Conservation (phyloP, 2,113 vertebrate species). For the Pachyramphus minor region DNA sequence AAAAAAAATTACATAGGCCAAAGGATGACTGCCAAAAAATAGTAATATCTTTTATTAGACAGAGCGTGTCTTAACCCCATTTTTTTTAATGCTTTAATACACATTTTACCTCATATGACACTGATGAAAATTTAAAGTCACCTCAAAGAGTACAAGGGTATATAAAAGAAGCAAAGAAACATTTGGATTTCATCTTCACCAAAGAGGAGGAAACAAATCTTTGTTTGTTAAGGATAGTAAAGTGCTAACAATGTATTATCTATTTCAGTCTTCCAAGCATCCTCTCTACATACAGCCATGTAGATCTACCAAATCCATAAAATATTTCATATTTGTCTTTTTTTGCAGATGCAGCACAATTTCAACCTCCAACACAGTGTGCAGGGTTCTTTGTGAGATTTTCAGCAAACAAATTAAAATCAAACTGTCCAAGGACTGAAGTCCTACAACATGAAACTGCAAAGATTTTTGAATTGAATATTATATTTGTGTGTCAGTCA, state of each 20-base stretch:
- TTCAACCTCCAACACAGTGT: not conserved
- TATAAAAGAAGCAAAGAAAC: not conserved
- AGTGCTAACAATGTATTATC: not conserved
- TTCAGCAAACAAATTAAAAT: not conserved
- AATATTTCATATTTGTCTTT: not conserved
- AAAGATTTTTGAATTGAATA: not conserved
- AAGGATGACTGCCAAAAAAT: not conserved
- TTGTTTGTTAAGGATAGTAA: not conserved
- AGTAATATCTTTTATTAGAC: not conserved
- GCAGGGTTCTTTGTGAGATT: not conserved
- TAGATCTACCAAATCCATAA: not conserved
- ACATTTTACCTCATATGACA: not conserved
- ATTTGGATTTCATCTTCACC: not conserved
- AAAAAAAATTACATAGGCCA: not conserved
- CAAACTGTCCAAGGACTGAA: not conserved
- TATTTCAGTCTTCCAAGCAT: not conserved
- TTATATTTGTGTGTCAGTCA: not conserved
- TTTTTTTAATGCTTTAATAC: conserved; percentile 4
- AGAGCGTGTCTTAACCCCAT: not conserved
- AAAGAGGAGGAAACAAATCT: not conserved
- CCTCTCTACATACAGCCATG: not conserved
- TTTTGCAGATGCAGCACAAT: not conserved
- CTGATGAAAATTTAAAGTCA: not conserved
- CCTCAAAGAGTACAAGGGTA: not conserved
- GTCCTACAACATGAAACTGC: not conserved